These are phyloP conservation scores for Aphaenogaster rudis DNA, from an alignment of 1,140 invertebrate genomes.

Conservation along the genomic window DNA sequence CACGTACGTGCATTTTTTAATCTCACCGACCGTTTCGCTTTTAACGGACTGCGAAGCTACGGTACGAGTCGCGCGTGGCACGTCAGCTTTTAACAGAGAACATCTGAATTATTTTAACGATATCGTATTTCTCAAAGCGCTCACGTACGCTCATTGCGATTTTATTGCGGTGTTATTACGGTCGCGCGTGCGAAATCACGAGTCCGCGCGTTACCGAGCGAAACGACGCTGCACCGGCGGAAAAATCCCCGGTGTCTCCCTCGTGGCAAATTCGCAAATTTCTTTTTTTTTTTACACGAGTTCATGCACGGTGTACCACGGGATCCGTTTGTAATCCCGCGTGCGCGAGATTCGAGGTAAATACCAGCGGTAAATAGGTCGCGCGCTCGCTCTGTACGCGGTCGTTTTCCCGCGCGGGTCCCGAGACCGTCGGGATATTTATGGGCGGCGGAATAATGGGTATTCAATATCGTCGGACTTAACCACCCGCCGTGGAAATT, in stretches of 20 bases:
- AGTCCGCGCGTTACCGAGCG: neutral
- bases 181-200: constrained; percentile 27
- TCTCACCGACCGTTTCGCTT: neutral
- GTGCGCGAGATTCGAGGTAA: neutral
- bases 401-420: neutral
- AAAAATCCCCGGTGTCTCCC: neutral
- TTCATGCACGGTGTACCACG: neutral
- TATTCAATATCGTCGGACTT: constrained; percentile 38
- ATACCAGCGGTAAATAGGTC: constrained; percentile 47
- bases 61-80: neutral
- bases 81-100: neutral
- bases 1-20: neutral
- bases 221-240: too few relatives aligned
- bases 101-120: constrained; percentile 32
- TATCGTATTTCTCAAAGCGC: constrained; percentile 4
- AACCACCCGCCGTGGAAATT: constrained; percentile 33
- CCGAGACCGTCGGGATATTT: constrained; percentile 28
- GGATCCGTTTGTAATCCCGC: neutral
- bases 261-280: constrained; percentile 1
- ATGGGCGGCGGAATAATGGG: constrained; percentile 18
- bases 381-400: neutral
- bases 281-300: constrained; percentile 23
- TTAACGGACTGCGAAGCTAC: neutral
- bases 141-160: constrained; percentile 25
- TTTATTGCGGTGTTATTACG: constrained; percentile 40